Conservation (phyloP, 2,113 vertebrate species). For the Numenius arquata region DNA sequence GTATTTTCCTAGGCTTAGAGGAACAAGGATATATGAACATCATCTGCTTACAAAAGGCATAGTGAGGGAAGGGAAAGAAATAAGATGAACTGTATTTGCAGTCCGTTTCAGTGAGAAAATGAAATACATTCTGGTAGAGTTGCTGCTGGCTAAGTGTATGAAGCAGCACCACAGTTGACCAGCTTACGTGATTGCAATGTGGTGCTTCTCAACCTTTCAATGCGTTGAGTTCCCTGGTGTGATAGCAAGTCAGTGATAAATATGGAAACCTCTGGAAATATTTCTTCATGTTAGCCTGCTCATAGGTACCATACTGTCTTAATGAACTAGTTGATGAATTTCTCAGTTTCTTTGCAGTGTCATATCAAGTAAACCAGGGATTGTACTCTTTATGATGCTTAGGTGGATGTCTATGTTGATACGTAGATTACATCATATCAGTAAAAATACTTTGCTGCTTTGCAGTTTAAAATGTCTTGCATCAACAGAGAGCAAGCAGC, state of each 20-base stretch:
- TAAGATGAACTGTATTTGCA: neutral
- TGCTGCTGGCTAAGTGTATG: neutral
- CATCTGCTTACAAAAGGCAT: neutral
- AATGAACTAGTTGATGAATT: neutral
- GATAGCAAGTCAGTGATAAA: neutral
- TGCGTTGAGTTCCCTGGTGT: neutral
- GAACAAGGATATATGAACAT: neutral
- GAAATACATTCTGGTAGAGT: neutral
- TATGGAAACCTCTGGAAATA: neutral
- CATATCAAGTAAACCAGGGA: neutral
- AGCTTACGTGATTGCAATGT: fast-evolving
- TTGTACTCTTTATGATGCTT: neutral
- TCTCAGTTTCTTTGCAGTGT: neutral
- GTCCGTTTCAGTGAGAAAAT: neutral
- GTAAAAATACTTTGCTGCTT: neutral
- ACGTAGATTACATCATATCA: fast-evolving
- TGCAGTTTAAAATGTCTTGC: neutral
- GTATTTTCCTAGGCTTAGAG: neutral
- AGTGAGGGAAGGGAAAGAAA: neutral
- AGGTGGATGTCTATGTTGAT: neutral
- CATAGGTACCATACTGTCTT: too few relatives aligned
- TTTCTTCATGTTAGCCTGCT: neutral
- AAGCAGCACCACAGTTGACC: neutral
- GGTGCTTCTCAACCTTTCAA: neutral
- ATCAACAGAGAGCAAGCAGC: neutral